phyloP scores from a whole-genome alignment of 2,113 vertebrate species.

The Rhadina sibilatrix region DNA sequence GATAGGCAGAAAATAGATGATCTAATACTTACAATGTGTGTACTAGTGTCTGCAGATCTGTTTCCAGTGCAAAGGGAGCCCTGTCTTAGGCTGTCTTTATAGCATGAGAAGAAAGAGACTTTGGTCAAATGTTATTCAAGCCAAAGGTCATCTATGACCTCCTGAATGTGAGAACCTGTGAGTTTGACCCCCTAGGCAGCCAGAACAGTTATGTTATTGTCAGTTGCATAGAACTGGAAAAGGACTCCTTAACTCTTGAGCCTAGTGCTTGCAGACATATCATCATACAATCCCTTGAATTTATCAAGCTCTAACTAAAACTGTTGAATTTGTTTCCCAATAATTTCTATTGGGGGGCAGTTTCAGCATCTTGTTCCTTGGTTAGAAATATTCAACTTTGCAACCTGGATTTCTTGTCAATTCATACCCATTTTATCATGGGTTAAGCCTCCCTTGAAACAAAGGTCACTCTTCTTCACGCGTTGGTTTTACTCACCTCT shows the following conservation, averaged over 20 bases:
- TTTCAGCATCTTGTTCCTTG: background rate
- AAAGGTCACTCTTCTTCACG: background rate
- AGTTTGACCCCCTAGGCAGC: background rate
- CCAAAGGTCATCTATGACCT: background rate
- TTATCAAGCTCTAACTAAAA: background rate
- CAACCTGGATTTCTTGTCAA: background rate
- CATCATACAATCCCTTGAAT: background rate
- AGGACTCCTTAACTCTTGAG: background rate
- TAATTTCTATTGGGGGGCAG: background rate
- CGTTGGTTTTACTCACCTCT: background rate
- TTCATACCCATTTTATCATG: background rate
- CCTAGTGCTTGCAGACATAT: background rate
- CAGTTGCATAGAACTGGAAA: background rate
- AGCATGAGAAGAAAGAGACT: background rate
- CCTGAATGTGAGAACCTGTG: background rate
- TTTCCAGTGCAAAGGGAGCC: background rate
- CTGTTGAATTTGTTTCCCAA: background rate
- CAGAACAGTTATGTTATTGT: background rate
- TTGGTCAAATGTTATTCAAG: background rate
- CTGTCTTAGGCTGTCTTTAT: background rate
- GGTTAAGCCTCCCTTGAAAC: background rate
- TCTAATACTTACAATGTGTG: background rate
- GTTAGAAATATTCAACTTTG: background rate
- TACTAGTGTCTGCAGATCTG: background rate
- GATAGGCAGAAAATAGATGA: background rate